Base-by-base conservation (phyloP, 1,140 invertebrate species). In the Odontomachus brunneus region DNA sequence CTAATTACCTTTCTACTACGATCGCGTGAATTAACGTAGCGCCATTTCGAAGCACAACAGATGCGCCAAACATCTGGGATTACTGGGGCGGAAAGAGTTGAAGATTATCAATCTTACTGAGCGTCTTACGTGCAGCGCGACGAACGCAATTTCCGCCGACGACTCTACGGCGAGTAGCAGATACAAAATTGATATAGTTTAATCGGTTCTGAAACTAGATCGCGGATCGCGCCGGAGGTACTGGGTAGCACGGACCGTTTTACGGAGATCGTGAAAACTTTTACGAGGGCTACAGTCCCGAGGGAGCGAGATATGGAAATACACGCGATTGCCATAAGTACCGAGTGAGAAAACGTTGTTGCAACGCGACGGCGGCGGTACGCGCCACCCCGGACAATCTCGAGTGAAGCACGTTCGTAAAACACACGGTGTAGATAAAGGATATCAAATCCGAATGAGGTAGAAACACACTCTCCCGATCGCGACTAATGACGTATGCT, bases 181-280 rank as follows among this genome's bases (percentile, higher is more conserved):
- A 69, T 80, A 80, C 75, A 80, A 80, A 80, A 80, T 80, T 80
- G 75, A 80, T 80, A 80, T 71, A 80, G 65, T 80, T 80, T 80
- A 80, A 80, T 80, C 75, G 75, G 51, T 80, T 80, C 51, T 69
- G 33, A 57, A 80, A 80, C 75, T 80, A 71, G 63, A 80, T 80
- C 75, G 51, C 63, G 26, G 49, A 69, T 38, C 67, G 63, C 63
- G 38, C 22, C n/a, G 65, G 19, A 48, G 65, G 71, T 80, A 71
- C 51, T 48, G 51, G n/a, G 71, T 80, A 71, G 65, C 49, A 22
- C 60, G 3, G n/a, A 3, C 38, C 75, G 63, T 80, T 80, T 71
- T 57, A 57, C 51, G 75, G 11, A 57, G 22, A 57, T 80, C 65
- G 51, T 80, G 65, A 80, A 80, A 80, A 80, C 75, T 80, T 80